phyloP scores from a whole-genome alignment of 2,113 vertebrate species.

The Ameiurus melas region DNA sequence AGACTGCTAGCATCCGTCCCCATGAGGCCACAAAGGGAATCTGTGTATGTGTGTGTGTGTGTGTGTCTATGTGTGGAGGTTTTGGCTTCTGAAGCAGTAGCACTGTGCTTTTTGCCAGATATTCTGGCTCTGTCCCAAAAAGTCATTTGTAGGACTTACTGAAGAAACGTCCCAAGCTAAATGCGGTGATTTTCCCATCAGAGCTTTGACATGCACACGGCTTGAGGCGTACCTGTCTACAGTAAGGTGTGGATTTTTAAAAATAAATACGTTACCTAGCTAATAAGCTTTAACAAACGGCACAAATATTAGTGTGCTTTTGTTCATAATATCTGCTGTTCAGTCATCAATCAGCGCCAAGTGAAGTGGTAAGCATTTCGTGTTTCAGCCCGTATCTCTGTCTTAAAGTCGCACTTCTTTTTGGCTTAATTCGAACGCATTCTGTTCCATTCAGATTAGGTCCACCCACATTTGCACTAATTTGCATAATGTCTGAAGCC shows the following conservation, averaged over 20 bases:
- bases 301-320: background rate
- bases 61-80: slow-evolving; percentile 15
- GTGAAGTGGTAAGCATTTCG: background rate
- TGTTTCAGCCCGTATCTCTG: background rate
- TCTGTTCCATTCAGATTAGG: background rate
- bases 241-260: background rate
- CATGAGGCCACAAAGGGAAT: slow-evolving; percentile 23
- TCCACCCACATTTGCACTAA: background rate
- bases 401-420: background rate
- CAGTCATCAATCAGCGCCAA: background rate
- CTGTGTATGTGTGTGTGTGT: slow-evolving; percentile 22
- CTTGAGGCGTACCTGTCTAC: background rate
- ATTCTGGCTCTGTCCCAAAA: background rate
- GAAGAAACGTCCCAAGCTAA: background rate
- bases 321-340: background rate
- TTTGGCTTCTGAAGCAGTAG: slow-evolving; percentile 31
- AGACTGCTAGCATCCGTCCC: slow-evolving; percentile 20
- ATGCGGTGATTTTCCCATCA: slow-evolving; percentile 20
- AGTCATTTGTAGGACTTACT: background rate
- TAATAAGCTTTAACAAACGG: background rate
- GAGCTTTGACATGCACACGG: background rate
- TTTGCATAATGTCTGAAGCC: background rate
- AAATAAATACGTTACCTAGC: background rate
- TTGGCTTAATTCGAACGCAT: background rate
- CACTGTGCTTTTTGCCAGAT: background rate